Evolutionary conservation across 1,140 invertebrate genomes (phyloP).

Genomic region (Drosophila murphyi): DNA sequence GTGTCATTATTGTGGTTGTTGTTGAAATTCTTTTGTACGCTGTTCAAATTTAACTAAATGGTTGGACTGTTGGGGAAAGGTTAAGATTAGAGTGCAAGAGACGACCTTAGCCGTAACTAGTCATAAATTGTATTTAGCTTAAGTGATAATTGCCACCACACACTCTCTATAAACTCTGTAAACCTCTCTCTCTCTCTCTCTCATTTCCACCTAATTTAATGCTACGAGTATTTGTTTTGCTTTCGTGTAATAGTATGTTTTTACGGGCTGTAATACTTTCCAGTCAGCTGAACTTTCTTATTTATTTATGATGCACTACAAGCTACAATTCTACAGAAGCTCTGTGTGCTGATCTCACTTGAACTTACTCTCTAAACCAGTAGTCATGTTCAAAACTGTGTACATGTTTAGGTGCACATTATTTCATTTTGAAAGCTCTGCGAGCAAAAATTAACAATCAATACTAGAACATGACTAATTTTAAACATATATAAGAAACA

Average conservation of each 20-base stretch:
- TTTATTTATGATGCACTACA: slow-evolving; percentile 19
- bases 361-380: slow-evolving; percentile 21
- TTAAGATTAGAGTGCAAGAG: background rate
- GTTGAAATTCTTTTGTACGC: slow-evolving; percentile 6
- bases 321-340: slow-evolving; percentile 15
- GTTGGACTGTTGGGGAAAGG: background rate
- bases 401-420: slow-evolving; percentile 23
- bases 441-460: background rate
- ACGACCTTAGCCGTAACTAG: slow-evolving; percentile 8
- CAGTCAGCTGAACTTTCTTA: slow-evolving; percentile 53
- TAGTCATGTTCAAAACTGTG: slow-evolving; percentile 21
- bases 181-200: background rate
- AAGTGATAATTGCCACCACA: slow-evolving; percentile 39
- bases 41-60: slow-evolving; percentile 36
- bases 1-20: slow-evolving; percentile 6
- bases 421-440: slow-evolving; percentile 9
- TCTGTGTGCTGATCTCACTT: slow-evolving; percentile 5
- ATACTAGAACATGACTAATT: slow-evolving; percentile 29
- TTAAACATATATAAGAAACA: slow-evolving; percentile 5
- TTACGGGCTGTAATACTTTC: slow-evolving; percentile 59
- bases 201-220: slow-evolving; percentile 42
- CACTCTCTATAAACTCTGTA: slow-evolving; percentile 7
- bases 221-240: slow-evolving; percentile 70
- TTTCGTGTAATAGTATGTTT: slow-evolving; percentile 27
- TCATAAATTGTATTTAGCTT: slow-evolving; percentile 45